Conservation (phyloP, 2,113 vertebrate genomes). For the Uria aalge region DNA sequence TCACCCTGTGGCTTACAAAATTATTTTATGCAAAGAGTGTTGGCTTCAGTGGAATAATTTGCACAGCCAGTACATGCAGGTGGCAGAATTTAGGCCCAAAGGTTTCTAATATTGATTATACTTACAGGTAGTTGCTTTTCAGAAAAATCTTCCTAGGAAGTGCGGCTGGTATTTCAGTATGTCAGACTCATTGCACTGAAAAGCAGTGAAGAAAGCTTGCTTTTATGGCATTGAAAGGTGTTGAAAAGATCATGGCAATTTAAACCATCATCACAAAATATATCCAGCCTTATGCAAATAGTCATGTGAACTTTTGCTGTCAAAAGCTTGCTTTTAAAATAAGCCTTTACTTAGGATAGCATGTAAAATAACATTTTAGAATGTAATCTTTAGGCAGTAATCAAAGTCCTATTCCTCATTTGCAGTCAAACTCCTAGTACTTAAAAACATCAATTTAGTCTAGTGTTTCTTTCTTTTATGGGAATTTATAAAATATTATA, state of each 20-base stretch:
- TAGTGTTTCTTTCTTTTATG: constrained; percentile 37
- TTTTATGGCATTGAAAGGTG: background rate
- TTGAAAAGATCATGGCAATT: constrained; percentile 51
- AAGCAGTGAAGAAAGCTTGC: constrained; percentile 31
- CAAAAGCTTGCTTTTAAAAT: constrained; percentile 47
- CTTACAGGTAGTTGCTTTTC: background rate
- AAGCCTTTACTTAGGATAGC: background rate
- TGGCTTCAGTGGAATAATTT: background rate
- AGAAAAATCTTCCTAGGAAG: background rate
- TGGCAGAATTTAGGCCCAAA: background rate
- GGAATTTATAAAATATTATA: constrained; percentile 52
- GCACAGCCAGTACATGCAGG: background rate
- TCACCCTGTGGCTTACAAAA: background rate
- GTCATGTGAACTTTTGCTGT: constrained; percentile 34
- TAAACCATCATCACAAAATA: constrained; percentile 38
- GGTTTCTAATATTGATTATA: background rate
- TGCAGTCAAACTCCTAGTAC: background rate
- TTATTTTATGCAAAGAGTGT: background rate
- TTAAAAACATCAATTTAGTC: constrained; percentile 23
- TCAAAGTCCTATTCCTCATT: background rate
- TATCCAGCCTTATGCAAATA: constrained; percentile 8
- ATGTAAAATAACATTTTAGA: constrained; percentile 21
- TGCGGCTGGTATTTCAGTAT: background rate
- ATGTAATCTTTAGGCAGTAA: background rate
- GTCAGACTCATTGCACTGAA: background rate